A percentile compares a stretch with the other conserved stretches of the same genome.
Conservation (phyloP, 1,140 invertebrate species). For the Sogatella furcifera region DNA sequence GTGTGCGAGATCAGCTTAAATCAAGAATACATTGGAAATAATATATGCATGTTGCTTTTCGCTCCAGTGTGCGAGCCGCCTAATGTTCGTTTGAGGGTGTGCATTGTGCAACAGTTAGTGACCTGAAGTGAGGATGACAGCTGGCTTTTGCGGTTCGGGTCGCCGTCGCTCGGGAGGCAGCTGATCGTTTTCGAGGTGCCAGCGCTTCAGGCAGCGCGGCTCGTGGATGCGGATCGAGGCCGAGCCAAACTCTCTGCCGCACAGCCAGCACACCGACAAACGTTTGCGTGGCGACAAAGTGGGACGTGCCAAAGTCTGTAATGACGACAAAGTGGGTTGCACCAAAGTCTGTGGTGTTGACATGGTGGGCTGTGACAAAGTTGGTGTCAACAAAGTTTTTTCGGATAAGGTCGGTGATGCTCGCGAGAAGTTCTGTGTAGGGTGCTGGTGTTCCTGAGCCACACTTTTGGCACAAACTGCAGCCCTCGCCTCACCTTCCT, state of each 20-base stretch:
- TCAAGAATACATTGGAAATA: no score
- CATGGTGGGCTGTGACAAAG: no score
- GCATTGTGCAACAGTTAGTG: slow-evolving; percentile 13
- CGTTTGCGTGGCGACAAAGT: slow-evolving; percentile 20
- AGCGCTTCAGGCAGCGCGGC: slow-evolving; percentile 65
- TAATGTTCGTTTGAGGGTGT: no score
- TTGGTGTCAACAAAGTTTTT: background rate
- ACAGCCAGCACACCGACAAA: slow-evolving; percentile 52
- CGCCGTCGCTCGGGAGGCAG: slow-evolving; percentile 45
- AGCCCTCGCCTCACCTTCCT: background rate
- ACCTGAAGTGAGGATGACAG: slow-evolving; percentile 38
- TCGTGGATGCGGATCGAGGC: slow-evolving; percentile 63
- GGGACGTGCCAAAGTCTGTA: no score
- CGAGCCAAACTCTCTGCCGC: slow-evolving; percentile 59
- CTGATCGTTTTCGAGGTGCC: slow-evolving; percentile 54
- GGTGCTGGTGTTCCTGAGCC: background rate
- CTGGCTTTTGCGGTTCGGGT: slow-evolving; percentile 49
- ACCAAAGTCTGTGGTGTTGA: background rate
- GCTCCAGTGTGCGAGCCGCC: no score
- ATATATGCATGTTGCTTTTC: no score
- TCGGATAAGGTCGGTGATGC: background rate
- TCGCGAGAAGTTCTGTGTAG: background rate
- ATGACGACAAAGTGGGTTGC: no score
- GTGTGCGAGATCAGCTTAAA: no score
- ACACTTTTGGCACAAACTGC: background rate